Percentiles rank a stretch among this genome's conserved stretches.
Conservation (phyloP, 2,888 invertebrate species). For the Tetanocera ferruginea region DNA sequence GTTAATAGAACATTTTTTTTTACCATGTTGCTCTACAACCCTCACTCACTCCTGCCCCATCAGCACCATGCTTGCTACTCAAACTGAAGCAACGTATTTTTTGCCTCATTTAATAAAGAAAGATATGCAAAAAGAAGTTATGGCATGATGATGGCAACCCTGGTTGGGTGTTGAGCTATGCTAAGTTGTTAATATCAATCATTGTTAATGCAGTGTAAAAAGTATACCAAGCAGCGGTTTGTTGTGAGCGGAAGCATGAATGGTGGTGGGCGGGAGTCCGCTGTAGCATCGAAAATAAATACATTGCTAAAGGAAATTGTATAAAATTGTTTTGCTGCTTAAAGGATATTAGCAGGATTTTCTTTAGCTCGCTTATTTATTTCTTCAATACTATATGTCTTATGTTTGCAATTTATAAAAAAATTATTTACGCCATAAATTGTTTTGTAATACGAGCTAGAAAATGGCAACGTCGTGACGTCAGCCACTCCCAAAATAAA, state of each 20-base stretch:
- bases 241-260: background rate
- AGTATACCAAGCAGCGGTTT: background rate
- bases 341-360: constrained; percentile 19
- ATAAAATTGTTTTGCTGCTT: constrained; percentile 18
- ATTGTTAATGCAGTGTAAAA: constrained; percentile 53
- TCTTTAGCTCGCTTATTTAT: background rate
- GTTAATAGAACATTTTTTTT: constrained; percentile 30
- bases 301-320: background rate
- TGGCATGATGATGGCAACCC: background rate
- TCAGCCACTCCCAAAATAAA: background rate
- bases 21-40: background rate
- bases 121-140: background rate
- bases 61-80: too few relatives aligned
- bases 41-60: background rate
- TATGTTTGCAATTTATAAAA: constrained; percentile 39
- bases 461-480: background rate
- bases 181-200: constrained; percentile 54
- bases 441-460: background rate
- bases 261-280: background rate
- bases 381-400: background rate
- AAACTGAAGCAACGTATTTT: constrained; percentile 16
- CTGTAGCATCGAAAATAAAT: background rate
- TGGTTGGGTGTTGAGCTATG: constrained; percentile 46
- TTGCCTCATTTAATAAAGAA: constrained; percentile 48
- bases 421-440: constrained; percentile 51